These are phyloP conservation scores for Diglossa brunneiventris DNA, from an alignment of 2,113 vertebrate genomes.

Conservation along the genomic window DNA sequence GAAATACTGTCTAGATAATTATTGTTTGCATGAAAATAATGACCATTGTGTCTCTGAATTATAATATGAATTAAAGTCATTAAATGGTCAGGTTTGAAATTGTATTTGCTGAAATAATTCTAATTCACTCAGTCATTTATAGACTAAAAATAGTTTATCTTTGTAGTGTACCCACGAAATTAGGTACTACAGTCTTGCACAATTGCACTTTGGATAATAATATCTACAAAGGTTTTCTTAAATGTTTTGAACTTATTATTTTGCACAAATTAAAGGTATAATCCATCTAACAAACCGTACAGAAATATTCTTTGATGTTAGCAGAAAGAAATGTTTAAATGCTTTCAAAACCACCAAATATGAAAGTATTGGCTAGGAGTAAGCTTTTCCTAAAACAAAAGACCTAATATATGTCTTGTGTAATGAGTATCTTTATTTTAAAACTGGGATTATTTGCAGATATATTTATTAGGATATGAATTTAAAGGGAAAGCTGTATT, in stretches of 20 bases:
- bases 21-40: neutral
- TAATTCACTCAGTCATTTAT: neutral
- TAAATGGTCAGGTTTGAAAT: neutral
- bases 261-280: neutral
- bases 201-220: neutral
- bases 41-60: neutral
- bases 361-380: neutral
- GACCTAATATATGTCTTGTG: neutral
- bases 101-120: neutral
- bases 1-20: neutral
- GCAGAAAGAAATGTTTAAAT: neutral
- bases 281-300: neutral
- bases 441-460: neutral
- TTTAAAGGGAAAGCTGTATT: neutral
- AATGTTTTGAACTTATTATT: neutral
- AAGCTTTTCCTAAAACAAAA: neutral
- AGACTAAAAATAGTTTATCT: neutral
- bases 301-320: neutral
- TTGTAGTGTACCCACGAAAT: neutral
- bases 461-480: neutral
- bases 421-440: neutral
- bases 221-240: neutral
- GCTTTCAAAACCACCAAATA: neutral
- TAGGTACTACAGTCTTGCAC: neutral
- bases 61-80: neutral